phyloP scores from a whole-genome alignment of 2,797 vertebrate genomes.

The Clarias laeviceps region DNA sequence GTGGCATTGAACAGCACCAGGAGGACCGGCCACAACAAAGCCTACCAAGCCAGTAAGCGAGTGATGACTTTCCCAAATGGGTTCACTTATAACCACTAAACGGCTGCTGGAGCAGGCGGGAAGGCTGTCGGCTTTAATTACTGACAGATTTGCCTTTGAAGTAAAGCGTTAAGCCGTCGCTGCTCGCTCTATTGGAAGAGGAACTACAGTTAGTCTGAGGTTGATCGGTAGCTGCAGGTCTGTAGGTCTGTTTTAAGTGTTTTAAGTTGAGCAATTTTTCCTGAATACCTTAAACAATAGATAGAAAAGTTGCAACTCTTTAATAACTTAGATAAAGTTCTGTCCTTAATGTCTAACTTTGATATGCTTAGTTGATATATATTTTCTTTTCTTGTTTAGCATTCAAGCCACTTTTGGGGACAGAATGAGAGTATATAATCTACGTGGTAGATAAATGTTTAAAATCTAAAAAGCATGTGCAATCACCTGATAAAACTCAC shows the following conservation, averaged over 20 bases:
- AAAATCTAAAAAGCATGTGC: neutral
- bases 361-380: neutral
- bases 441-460: neutral
- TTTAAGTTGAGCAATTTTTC: neutral
- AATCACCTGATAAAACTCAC: neutral
- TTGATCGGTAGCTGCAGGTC: neutral
- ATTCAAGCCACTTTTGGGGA: neutral
- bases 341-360: neutral
- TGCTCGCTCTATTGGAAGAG: slow-evolving; percentile 30
- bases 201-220: slow-evolving; percentile 41
- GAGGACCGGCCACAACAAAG: slow-evolving; percentile 54
- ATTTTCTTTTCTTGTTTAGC: neutral
- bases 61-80: slow-evolving; percentile 38
- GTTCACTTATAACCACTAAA: slow-evolving; percentile 46
- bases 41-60: slow-evolving; percentile 23
- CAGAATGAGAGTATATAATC: neutral
- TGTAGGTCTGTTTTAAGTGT: neutral
- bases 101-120: slow-evolving; percentile 44
- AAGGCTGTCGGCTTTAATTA: slow-evolving; percentile 48
- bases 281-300: neutral
- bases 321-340: neutral
- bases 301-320: neutral
- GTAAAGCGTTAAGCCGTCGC: slow-evolving; percentile 22
- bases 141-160: slow-evolving; percentile 51
- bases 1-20: slow-evolving; percentile 24